These are phyloP conservation scores for Ischnus inquisitorius DNA, from an alignment of 2,888 invertebrate species.

Conservation along the genomic window DNA sequence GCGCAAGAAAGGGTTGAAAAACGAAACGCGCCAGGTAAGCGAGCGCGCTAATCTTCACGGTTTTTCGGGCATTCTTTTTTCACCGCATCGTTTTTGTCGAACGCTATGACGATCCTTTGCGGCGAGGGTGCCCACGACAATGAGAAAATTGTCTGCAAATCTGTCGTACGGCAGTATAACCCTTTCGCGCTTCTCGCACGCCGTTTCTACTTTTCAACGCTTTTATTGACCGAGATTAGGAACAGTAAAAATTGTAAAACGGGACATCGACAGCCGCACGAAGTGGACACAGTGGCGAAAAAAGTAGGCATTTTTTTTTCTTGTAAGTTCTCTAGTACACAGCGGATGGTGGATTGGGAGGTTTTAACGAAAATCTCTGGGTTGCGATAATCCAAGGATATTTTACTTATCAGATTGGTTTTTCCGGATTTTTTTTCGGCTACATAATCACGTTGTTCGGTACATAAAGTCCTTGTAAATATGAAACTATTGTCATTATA, in stretches of 20 bases:
- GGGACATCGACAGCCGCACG: background rate
- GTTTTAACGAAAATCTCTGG: background rate
- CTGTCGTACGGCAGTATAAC: conserved; percentile 37
- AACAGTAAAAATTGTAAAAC: conserved; percentile 40
- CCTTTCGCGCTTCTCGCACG: conserved; percentile 33
- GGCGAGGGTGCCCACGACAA: conserved; percentile 4
- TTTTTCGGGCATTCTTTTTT: conserved; percentile 61
- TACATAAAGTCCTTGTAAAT: no score
- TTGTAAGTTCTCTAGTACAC: background rate
- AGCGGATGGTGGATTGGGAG: background rate
- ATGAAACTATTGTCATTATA: no score
- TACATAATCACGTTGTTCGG: background rate
- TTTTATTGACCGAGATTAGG: conserved; percentile 63
- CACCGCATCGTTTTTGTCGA: conserved; percentile 61
- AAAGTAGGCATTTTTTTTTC: background rate
- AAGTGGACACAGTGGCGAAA: background rate
- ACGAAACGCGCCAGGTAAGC: conserved; percentile 71
- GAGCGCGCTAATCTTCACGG: conserved; percentile 71
- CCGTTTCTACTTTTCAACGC: conserved; percentile 21
- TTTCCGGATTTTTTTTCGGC: background rate
- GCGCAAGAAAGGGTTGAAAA: conserved; percentile 73
- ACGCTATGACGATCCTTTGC: conserved; percentile 35
- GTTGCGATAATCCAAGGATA: background rate
- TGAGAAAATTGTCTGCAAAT: conserved; percentile 29
- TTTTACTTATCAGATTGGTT: background rate